phyloP scores from a whole-genome alignment of 2,888 invertebrate species.

The Incurvaria masculella region DNA sequence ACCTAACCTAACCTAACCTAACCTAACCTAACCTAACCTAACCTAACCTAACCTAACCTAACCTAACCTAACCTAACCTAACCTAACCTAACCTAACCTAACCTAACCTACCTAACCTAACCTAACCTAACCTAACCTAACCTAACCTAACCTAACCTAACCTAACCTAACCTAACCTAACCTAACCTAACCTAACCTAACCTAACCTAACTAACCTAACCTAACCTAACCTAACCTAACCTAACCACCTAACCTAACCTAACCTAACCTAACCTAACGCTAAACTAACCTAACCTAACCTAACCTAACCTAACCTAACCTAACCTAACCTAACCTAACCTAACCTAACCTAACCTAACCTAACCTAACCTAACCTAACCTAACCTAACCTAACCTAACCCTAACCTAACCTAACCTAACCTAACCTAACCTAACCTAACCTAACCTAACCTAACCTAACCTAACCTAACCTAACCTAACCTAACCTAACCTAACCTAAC shows the following conservation, averaged over 20 bases:
- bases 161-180: constrained; percentile 13
- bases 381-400: constrained; percentile 7
- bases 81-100: neutral
- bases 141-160: constrained; percentile 12
- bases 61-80: neutral
- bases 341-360: neutral
- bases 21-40: neutral
- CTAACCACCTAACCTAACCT: neutral
- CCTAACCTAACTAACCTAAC: constrained; percentile 1
- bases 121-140: neutral
- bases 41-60: neutral
- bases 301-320: constrained; percentile 8
- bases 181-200: constrained; percentile 13
- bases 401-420: constrained; percentile 7
- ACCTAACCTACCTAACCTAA: neutral
- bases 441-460: too few relatives aligned
- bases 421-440: too few relatives aligned
- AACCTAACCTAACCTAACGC: constrained; percentile 1
- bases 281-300: constrained; percentile 6
- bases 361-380: constrained; percentile 6
- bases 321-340: constrained; percentile 6
- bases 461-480: too few relatives aligned
- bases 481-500: constrained; percentile 8
- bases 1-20: neutral
- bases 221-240: constrained; percentile 4